Evolutionary conservation across 1,140 invertebrate genomes (phyloP), one percentile per base, ranked within the genome.

Genomic region (Bombus sylvicola): DNA sequence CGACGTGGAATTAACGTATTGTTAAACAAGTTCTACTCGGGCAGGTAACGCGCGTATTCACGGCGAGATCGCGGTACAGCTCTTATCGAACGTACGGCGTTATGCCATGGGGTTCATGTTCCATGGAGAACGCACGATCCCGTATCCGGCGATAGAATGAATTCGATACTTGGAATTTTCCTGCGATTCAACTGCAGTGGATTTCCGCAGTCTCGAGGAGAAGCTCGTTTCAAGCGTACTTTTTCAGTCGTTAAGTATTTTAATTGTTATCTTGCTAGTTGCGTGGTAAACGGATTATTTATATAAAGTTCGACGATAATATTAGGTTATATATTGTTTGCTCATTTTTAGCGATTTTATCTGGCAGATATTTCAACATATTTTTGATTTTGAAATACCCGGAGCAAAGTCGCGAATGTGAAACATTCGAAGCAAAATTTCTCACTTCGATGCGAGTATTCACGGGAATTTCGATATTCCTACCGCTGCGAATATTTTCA

Each of bases 1-100:
- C 39, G 39, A 75, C 9, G 71, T 81, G 85, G 79, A 86, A 88
- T 88, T 83, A 78, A 88, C 73, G 86, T 88, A 88, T 88, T 80
- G 87, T 88, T 88, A 88, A 88, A 73, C 87, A 87, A 78, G n/a
- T 78, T 69, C 34, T 69, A 64, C 74, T 59, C 22, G 43, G 9
- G 2, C 69, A 39, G 37, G 83, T 74, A 85, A 85, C 78, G 68
- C 68, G 78, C n/a, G 57, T 72, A 59, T 72, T 68, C 79, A 59
- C 59, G 34, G 13, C 28, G n/a, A n/a, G 43, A 64, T 41, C 72
- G 64, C 62, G 53, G 41, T 76, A 82, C 59, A 74, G 69, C 73
- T 83, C 37, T 88, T 86, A 88, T 88, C 87, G 83, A 18, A 8
- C 59, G 3, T 15, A 15, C 22, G 28, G 59, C n/a, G n/a, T 85